These are phyloP conservation scores for Nomada ferruginata DNA, from an alignment of 2,888 invertebrate species.

Conservation along the genomic window DNA sequence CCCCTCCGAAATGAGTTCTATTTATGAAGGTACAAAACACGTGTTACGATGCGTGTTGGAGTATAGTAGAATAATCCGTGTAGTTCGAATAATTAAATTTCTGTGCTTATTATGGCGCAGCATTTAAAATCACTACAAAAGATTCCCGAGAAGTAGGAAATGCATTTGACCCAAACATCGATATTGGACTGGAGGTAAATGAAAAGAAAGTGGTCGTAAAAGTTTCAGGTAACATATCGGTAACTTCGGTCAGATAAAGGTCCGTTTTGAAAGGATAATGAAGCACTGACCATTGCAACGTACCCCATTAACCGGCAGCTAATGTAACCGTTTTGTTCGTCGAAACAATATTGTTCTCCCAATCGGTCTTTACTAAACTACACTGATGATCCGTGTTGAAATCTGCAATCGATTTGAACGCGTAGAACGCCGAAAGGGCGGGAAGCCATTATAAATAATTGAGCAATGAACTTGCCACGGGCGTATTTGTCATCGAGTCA, in stretches of 20 bases:
- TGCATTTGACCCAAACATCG: background rate
- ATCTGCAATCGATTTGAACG: constrained; percentile 2
- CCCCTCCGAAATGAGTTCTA: background rate
- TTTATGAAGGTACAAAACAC: background rate
- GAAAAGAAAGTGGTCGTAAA: background rate
- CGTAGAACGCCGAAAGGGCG: background rate
- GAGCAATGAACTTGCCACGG: constrained; percentile 2
- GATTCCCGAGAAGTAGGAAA: background rate
- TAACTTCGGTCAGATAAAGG: background rate
- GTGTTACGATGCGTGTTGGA: background rate
- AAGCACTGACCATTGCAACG: too few species aligned
- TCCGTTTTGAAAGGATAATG: background rate
- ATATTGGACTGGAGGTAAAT: background rate
- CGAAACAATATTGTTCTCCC: constrained; percentile 8
- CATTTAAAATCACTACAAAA: background rate
- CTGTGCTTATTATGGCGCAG: background rate
- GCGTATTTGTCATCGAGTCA: too few species aligned
- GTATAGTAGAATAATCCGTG: background rate
- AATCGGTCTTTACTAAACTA: background rate
- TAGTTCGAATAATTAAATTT: background rate
- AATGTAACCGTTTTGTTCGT: constrained; percentile 1
- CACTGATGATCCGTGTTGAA: too few species aligned
- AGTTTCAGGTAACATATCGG: background rate
- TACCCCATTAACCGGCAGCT: background rate
- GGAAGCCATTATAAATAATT: constrained; percentile 35